Base-by-base conservation (phyloP, 2,797 vertebrate species). In the Anguilla pacifica region DNA sequence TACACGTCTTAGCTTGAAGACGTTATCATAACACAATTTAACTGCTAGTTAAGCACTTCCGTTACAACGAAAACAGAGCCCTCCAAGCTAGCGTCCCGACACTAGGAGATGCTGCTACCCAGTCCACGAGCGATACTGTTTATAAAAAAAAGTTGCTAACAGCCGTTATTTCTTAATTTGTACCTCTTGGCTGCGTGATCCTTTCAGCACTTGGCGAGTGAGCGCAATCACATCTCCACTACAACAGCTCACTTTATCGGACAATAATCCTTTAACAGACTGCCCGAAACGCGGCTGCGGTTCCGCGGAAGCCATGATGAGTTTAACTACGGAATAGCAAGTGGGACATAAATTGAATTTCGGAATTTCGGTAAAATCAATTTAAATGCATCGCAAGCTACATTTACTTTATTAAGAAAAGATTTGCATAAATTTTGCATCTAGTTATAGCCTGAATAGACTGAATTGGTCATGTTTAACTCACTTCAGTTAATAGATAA, bases 131-230 rank as follows among this genome's bases (percentile, higher is more conserved):
- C 64, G 64, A 46, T 6, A 46, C 43, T 6, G 43, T 46, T 46
- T 6, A 46, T 46, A 46, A 6, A 46, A 46, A 46, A 46, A 77
- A 35, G 11, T 35, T 13, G 28, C 35, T 74, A 13, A 46, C 17
- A 51, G n/a, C 22, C 46, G 11, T 49, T 25, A 25, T 15, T 0
- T 49, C 35, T 77, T 1, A 31, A 25, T 81, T 57, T 22, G 95
- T 95, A 99, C 98, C 97, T 99, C 98, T 15, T 98, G 97, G 89
- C 98, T 99, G 17, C 98, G 97, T 6, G 98, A 99, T 82, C 97
- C 98, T 89, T 99, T 99, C 86, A 99, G 92, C 92, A 99, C 98
- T 85, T 99, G 98, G 83, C 98, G 98, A 67, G 98, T 98, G 91
- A 99, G 93, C 0, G 98, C 97, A 84, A 99, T 99, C 25, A 99